Evolutionary conservation across 2,113 vertebrate genomes (phyloP), one percentile per base, ranked within the genome.

Genomic region (Tympanuchus pallidicinctus): DNA sequence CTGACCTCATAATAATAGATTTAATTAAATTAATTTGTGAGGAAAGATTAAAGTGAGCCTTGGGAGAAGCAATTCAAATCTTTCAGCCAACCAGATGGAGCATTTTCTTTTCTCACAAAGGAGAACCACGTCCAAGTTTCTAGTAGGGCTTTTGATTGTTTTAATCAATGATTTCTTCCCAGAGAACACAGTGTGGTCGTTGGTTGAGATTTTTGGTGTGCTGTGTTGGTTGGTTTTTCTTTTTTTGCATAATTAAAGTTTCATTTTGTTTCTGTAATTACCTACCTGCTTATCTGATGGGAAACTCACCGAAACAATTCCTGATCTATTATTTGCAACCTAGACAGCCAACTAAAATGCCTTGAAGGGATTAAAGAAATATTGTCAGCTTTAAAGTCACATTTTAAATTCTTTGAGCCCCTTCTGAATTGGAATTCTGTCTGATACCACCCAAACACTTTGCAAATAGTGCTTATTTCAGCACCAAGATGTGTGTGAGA

Each of bases 211-310:
- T 57, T 57, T 57, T 57, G 17, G 16, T 57, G 28, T 56, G 52
- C 4, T 54, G 17, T 54, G 27, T 30, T 30, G 2, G 60, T 38
- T 32, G 30, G 30, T 32, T 57, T 28, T 28, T 28, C 13, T 18
- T 24, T 88, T 56, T 90, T 56, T 60, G 89, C 14, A 40, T 91
- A 90, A 95, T 94, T 92, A 70, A 94, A 89, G 61, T 78, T 70
- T 74, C 47, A 63, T 82, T 92, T 82, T 91, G 54, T 90, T 94
- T 87, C 74, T 36, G 12, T 95, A 97, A 97, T 96, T 94, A 92
- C 71, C 40, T 82, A 57, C 56, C 70, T 75, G 78, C 42, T 83
- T 92, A 95, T 91, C 91, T 95, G 91, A 87, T 90, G 38, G 63
- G 78, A 83, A 92, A 84, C 52, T 61, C 22, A 4, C 36, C 63